Conservation (phyloP, 2,888 invertebrate genomes). For the Melikaiella ostensackeni region DNA sequence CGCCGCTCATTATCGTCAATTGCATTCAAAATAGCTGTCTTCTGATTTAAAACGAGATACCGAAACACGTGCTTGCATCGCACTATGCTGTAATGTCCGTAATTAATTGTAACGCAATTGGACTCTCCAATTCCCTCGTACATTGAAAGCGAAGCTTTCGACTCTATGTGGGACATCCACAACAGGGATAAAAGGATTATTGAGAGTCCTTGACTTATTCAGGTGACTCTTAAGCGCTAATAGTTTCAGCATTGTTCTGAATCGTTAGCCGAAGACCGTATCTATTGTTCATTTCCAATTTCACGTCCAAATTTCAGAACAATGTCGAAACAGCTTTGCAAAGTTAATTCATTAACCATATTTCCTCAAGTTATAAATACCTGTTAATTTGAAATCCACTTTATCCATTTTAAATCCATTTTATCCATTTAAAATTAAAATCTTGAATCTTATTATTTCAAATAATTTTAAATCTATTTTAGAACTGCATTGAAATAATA, state of each 20-base stretch:
- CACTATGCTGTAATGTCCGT: slow-evolving; percentile 45
- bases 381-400: no score
- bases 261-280: not conserved
- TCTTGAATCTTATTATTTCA: no score
- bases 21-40: not conserved
- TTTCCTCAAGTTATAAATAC: not conserved
- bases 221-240: not conserved
- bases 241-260: slow-evolving; percentile 13
- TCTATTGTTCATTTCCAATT: slow-evolving; percentile 8
- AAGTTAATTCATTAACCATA: not conserved
- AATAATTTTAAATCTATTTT: no score
- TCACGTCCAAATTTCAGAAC: not conserved
- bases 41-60: slow-evolving; percentile 13
- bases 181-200: slow-evolving; percentile 28
- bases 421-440: no score
- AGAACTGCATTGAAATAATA: no score
- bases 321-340: not conserved
- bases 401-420: no score
- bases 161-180: slow-evolving; percentile 8
- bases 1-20: not conserved
- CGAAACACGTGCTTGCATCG: not conserved
- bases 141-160: not conserved
- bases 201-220: slow-evolving; percentile 23
- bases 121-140: slow-evolving; percentile 41
- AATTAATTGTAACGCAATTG: slow-evolving; percentile 49